These are phyloP conservation scores for Pampusana beccarii DNA, from an alignment of 2,113 vertebrate genomes.

Conservation along the genomic window DNA sequence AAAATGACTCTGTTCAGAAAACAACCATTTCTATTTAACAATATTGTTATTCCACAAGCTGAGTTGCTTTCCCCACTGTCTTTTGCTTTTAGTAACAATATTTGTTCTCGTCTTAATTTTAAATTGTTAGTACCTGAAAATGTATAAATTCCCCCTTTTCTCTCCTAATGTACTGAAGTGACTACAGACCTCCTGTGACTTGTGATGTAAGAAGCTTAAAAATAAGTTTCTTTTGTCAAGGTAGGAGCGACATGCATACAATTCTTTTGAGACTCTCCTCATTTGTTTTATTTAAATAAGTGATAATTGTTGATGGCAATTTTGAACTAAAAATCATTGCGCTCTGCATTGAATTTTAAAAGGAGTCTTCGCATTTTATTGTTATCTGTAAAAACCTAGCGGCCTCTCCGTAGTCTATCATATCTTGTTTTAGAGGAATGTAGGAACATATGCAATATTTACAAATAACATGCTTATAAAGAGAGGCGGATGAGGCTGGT, in stretches of 20 bases:
- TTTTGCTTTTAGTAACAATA: conserved; percentile 55
- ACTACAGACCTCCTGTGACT: conserved; percentile 27
- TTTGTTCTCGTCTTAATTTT: conserved; percentile 70
- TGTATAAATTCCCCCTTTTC: neutral
- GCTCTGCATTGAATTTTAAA: neutral
- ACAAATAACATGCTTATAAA: neutral
- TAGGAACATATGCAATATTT: conserved; percentile 13
- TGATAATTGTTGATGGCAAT: conserved; percentile 24
- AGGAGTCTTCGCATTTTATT: conserved; percentile 12
- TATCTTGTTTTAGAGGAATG: neutral
- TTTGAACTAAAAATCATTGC: neutral
- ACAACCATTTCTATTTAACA: conserved; percentile 75
- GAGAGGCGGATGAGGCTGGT: neutral
- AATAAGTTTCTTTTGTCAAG: conserved; percentile 37
- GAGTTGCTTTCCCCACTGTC: conserved; percentile 41
- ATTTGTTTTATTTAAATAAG: conserved; percentile 50
- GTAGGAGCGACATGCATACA: conserved; percentile 11
- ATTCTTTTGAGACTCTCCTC: conserved; percentile 46
- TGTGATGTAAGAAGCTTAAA: conserved; percentile 55
- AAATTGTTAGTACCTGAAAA: conserved; percentile 66
- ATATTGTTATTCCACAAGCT: conserved; percentile 63
- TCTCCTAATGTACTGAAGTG: neutral
- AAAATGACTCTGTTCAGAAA: conserved; percentile 75
- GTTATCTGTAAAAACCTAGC: conserved; percentile 15
- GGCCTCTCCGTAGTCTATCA: neutral